Base-by-base conservation (phyloP, 2,888 invertebrate genomes). In the Oscheius sp. region DNA sequence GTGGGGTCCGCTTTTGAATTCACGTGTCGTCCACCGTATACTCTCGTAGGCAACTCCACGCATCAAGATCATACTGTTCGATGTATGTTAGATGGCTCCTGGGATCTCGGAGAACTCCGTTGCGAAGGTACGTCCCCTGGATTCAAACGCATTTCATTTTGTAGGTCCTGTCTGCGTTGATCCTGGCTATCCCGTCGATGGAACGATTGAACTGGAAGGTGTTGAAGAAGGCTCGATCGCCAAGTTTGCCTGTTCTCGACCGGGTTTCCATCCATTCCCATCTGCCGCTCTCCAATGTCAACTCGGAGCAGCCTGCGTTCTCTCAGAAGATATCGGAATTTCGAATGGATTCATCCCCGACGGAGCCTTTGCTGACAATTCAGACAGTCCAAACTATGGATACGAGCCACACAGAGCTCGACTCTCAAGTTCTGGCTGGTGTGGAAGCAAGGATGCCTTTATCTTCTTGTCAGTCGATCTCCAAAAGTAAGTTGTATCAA, bases 101-200 rank as follows among this genome's bases (percentile, higher is more conserved):
- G 98, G 98, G 97, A 97, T 91, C 96, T 97, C 89, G 97, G 97
- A 42, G 95, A 96, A 89, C 91, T 98, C 66, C 92, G 95, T 71
- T 98, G 98, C 89, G 96, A 96, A 91, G 97, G 90, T 89, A 35
- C 9, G 59, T 65, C n/a, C 21, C 1, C n/a, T n/a, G 21, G 10
- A 35, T 70, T 55, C 5, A 70, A 37, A 55, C 21, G 21, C 21
- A 21, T 21, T 21, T 21, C 21, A 21, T 21, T 21, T 21, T 21
- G 21, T 21, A 87, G 87, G 96, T 32, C 96, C 96, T 2, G 96
- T 96, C 1, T 96, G 96, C 89, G 94, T 95, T 90, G 96, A 97
- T 90, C 96, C 96, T 0, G 95, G 96, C 0, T 92, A 95, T 86
- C 96, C 96, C 0, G 94, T 94, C 76, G 96, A 96, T 90, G 96